phyloP scores from a whole-genome alignment of 2,797 vertebrate species.

The Enteromius fasciolatus region DNA sequence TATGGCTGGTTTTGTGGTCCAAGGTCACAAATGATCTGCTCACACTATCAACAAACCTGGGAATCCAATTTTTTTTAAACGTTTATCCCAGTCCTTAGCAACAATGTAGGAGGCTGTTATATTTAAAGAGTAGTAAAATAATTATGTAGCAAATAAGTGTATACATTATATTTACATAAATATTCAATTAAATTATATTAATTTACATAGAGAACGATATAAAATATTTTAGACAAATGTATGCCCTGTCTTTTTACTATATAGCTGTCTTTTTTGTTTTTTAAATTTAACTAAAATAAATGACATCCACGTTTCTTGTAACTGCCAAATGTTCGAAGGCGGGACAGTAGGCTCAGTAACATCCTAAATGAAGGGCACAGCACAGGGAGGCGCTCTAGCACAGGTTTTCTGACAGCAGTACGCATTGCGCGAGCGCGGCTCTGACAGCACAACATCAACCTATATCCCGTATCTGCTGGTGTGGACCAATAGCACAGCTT shows the following conservation, averaged over 20 bases:
- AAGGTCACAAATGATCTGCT: not conserved
- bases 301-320: not conserved
- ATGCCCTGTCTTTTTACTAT: not conserved
- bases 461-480: slow-evolving; percentile 68
- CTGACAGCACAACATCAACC: slow-evolving; percentile 65
- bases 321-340: not conserved
- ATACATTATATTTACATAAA: not conserved
- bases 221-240: not conserved
- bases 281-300: not conserved
- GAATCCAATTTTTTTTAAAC: not conserved
- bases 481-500: slow-evolving; percentile 76
- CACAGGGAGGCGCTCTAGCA: slow-evolving; percentile 75
- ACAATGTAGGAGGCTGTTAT: not conserved
- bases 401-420: slow-evolving; percentile 65
- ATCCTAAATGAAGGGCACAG: not conserved
- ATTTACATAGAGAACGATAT: not conserved
- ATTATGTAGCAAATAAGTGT: not conserved
- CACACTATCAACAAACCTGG: not conserved
- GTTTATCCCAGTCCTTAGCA: not conserved
- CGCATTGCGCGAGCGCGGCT: slow-evolving; percentile 51
- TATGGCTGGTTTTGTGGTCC: too few species aligned
- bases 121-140: not conserved
- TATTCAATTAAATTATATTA: not conserved
- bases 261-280: not conserved
- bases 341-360: slow-evolving; percentile 52